These are phyloP conservation scores for Amblyjoppa fuscipennis DNA, from an alignment of 2,888 invertebrate genomes.

Conservation along the genomic window DNA sequence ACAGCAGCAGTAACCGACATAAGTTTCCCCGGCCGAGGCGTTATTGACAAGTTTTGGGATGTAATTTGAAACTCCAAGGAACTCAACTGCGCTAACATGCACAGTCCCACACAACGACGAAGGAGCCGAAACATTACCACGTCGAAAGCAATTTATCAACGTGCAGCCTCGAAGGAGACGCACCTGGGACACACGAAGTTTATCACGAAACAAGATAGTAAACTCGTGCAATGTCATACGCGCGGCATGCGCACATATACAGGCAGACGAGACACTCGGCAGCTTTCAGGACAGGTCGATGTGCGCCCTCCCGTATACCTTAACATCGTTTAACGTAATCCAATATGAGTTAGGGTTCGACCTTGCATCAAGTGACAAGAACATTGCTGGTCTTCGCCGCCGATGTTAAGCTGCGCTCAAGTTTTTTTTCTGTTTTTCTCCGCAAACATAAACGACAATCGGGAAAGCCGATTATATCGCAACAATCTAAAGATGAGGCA, in stretches of 20 bases:
- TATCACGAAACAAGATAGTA: conserved; percentile 11
- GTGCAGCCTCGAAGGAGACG: background rate
- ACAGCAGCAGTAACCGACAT: background rate
- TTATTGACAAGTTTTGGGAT: conserved; percentile 10
- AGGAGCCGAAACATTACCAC: background rate
- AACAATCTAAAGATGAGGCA: no score
- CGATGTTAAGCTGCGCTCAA: background rate
- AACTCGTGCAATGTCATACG: conserved; percentile 10
- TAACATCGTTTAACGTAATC: conserved; percentile 22
- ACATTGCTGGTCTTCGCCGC: no score
- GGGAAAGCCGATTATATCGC: background rate
- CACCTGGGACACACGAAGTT: conserved; percentile 13
- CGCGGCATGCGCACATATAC: background rate
- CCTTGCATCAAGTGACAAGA: background rate
- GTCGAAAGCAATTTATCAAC: conserved; percentile 21
- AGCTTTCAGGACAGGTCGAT: conserved; percentile 7
- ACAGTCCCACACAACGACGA: background rate
- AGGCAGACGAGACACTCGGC: background rate
- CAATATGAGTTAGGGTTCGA: conserved; percentile 9
- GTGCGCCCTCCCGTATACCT: background rate
- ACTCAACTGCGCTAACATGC: background rate
- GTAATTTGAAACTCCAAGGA: background rate
- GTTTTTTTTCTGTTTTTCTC: background rate
- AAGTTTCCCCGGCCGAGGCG: background rate
- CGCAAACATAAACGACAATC: background rate